phyloP scores from a whole-genome alignment of 2,797 vertebrate genomes.

The Pseudomugil gertrudae region DNA sequence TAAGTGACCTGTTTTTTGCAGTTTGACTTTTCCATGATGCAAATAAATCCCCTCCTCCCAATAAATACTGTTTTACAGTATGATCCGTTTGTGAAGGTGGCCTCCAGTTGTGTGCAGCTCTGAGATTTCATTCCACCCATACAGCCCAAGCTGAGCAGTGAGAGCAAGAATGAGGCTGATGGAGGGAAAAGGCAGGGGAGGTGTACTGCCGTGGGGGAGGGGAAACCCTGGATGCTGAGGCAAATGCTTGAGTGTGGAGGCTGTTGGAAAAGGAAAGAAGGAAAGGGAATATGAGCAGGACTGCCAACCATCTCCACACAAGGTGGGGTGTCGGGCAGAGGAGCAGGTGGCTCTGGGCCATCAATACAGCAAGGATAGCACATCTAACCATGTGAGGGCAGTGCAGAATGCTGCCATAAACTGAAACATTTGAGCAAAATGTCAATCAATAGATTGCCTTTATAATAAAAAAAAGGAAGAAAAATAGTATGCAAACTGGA shows the following conservation, averaged over 20 bases:
- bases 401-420: conserved; percentile 49
- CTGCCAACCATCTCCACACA: conserved; percentile 72
- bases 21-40: conserved; percentile 61
- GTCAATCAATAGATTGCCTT: conserved; percentile 64
- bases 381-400: conserved; percentile 60
- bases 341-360: conserved; percentile 73
- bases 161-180: conserved; percentile 58
- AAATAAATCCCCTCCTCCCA: conserved; percentile 46
- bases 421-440: conserved; percentile 57
- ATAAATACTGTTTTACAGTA: conserved; percentile 47
- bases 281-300: conserved; percentile 51
- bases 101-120: conserved; percentile 52
- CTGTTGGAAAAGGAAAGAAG: conserved; percentile 60
- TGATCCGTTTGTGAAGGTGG: conserved; percentile 53
- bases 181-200: conserved; percentile 65
- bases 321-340: conserved; percentile 71
- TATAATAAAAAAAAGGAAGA: conserved; percentile 39
- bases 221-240: conserved; percentile 70
- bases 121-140: conserved; percentile 45
- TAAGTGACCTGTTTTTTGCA: conserved; percentile 70
- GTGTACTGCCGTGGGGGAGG: conserved; percentile 70
- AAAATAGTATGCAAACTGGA: conserved; percentile 18
- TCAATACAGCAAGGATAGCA: conserved; percentile 63
- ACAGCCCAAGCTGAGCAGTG: conserved; percentile 41
- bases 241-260: conserved; percentile 66